Evolutionary conservation across 2,113 vertebrate species (phyloP).

Genomic region (Silurus meridionalis): DNA sequence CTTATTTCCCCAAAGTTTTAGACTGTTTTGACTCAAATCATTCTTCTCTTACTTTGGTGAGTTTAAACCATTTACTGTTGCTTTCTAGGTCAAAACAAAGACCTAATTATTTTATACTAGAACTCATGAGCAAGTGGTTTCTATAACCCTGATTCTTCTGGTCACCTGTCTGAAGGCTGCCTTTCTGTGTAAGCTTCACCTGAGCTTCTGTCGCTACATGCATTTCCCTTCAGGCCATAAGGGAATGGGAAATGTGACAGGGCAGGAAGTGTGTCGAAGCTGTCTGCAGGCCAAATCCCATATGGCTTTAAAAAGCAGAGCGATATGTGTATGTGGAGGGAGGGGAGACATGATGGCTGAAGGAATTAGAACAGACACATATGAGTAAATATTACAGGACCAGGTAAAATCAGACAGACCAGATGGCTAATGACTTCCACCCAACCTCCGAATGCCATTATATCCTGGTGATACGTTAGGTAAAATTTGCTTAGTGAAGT

Average conservation of each 20-base stretch:
- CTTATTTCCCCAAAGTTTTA: neutral
- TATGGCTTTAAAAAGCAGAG: constrained; percentile 45
- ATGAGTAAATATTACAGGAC: constrained; percentile 29
- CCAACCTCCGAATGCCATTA: neutral
- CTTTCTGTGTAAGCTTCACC: constrained; percentile 48
- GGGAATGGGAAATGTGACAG: constrained; percentile 45
- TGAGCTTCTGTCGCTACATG: constrained; percentile 48
- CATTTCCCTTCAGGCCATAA: constrained; percentile 43
- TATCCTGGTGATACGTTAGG: too few relatives aligned
- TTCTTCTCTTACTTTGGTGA: constrained; percentile 7
- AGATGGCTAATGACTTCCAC: constrained; percentile 11
- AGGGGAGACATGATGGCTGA: constrained; percentile 9
- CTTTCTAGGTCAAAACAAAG: constrained; percentile 39
- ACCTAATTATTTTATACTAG: constrained; percentile 22
- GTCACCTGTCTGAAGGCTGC: constrained; percentile 45
- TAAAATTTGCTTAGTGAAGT: neutral
- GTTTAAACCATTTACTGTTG: constrained; percentile 18
- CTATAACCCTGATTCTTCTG: constrained; percentile 25
- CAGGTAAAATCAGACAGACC: neutral
- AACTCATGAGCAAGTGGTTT: constrained; percentile 28
- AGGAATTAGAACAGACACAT: constrained; percentile 29
- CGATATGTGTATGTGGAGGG: constrained; percentile 23
- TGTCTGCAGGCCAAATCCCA: constrained; percentile 49
- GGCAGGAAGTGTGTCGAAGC: constrained; percentile 39
- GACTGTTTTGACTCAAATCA: constrained; percentile 5